Evolutionary conservation across 2,797 vertebrate genomes (phyloP), one percentile per base, ranked within the genome.

Genomic region (Ptychadena robeensis): DNA sequence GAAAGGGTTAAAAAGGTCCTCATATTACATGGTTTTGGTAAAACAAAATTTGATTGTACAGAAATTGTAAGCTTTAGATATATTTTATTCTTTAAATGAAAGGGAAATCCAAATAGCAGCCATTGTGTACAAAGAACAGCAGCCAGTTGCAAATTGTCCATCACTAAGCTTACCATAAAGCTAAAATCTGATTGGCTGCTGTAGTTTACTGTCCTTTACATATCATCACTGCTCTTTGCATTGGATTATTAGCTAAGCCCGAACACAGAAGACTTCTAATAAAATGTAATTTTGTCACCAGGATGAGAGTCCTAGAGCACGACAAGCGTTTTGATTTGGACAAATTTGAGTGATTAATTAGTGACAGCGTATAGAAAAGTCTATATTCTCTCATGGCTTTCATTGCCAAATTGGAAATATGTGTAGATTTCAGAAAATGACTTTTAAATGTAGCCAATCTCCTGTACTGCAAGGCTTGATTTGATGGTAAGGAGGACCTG

Each of bases 401-500:
- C 94, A 96, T 96, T 96, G 92, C 90, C 91, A 95, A 97, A 97
- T 96, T 96, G 94, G 95, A 95, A 98, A 96, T 94, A 93, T 94
- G 93, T 94, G 94, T 96, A 94, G 97, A 98, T 98, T 98, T 97
- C 96, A 95, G 95, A 96, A 98, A 98, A 98, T 97, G 90, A 96
- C 96, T 97, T 96, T 97, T 97, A 97, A 98, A 98, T 94, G 91
- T 95, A 95, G 94, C 94, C 94, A 96, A 96, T 97, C 93, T 96
- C 94, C 94, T 95, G 93, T 92, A 95, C 93, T 93, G 94, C 94
- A 92, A 95, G 92, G 93, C 94, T 94, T 92, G 93, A 94, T 94
- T 94, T 93, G 93, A 94, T 92, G 91, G 91, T 94, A 91, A 96
- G 93, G 93, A 91, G 94, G 92, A 93, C 96, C 96, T 94, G 95